phyloP scores from a whole-genome alignment of 2,888 invertebrate species.

The Agriotes lineatus region DNA sequence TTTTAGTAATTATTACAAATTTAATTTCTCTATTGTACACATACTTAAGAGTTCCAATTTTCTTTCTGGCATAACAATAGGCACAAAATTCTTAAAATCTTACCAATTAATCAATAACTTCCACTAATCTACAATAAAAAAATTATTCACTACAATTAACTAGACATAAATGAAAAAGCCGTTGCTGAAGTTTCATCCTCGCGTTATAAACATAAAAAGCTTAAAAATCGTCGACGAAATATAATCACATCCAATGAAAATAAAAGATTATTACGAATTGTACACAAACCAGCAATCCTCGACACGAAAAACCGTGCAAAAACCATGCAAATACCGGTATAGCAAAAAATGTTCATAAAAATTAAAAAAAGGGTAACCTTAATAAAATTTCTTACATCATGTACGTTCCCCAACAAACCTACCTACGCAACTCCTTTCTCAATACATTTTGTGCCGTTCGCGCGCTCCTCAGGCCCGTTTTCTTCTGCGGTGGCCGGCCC shows the following conservation, averaged over 20 bases:
- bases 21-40: constrained; percentile 1
- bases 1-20: constrained; percentile 8
- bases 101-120: neutral
- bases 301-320: too few species aligned
- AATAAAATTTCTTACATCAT: neutral
- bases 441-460: neutral
- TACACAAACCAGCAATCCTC: too few species aligned
- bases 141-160: too few species aligned
- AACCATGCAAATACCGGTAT: too few species aligned
- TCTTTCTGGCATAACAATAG: constrained; percentile 3
- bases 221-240: too few species aligned
- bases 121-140: constrained; percentile 1
- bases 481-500: neutral
- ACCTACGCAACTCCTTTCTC: neutral
- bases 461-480: too few species aligned
- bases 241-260: too few species aligned
- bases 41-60: neutral
- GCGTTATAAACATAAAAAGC: neutral
- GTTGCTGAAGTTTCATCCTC: too few species aligned
- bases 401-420: neutral
- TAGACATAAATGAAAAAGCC: too few species aligned
- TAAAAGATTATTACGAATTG: too few species aligned
- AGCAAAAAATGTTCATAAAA: too few species aligned
- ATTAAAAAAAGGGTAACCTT: neutral
- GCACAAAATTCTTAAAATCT: constrained; percentile 17